Evolutionary conservation across 2,888 invertebrate genomes (phyloP), one percentile per base, ranked within the genome.

Genomic region (Notocelia uddmanniana): DNA sequence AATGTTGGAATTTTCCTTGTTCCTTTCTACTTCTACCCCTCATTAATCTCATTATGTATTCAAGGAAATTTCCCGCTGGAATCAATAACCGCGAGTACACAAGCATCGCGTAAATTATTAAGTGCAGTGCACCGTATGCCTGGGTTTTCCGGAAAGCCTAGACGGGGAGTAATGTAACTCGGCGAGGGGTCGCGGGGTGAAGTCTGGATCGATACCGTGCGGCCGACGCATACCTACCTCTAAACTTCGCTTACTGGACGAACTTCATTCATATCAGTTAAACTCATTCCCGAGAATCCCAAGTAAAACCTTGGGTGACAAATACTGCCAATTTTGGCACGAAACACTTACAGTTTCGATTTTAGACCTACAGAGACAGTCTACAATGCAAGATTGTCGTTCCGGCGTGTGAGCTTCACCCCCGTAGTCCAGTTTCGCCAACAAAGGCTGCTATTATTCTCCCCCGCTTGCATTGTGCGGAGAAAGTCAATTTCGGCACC

Each of bases 161-260:
- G 87, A 86, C 84, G 75, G 78, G 78, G n/a, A n/a, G n/a, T n/a
- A n/a, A 73, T 81, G 82, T 78, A 82, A 80, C 82, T 82, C 81
- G 84, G 81, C 82, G 77, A 74, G 72, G 81, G 75, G 75, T 73
- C 74, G 77, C 79, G 75, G 69, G 74, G 69, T 71, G 78, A 76
- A 67, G 72, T 37, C 68, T 72, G 67, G 68, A 72, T 72, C 72
- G 67, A 72, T 72, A 72, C 37, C 55, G 68, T 59, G 37, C 73
- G 68, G 52, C 58, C 73, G 68, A 63, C 73, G 58, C 69, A 52
- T 52, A 68, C 68, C 57, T 69, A 68, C 73, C 34, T 34, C n/a
- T 50, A 31, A 34, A 34, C 64, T 64, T 34, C 21, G 19, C 19
- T 54, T 54, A 37, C 64, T 37, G 54, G 54, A 52, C 52, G 50